Evolutionary conservation across 2,888 invertebrate genomes (phyloP).

Genomic region (Idaea dimidiata): DNA sequence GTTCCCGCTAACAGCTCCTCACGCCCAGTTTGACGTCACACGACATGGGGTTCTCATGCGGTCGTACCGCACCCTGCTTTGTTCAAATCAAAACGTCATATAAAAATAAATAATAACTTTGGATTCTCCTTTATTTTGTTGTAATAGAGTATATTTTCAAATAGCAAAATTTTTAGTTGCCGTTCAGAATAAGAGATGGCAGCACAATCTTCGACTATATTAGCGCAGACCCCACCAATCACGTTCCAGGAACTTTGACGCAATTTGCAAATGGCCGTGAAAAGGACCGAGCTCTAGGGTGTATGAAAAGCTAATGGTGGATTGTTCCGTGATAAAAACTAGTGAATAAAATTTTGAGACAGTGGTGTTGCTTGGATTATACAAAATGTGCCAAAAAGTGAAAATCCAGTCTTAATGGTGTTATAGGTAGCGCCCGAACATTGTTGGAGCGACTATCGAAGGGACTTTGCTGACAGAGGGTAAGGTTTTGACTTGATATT

Average conservation of each 20-base stretch:
- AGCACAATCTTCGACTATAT: slow-evolving; percentile 48
- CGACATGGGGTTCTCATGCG: slow-evolving; percentile 70
- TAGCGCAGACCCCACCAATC: slow-evolving; percentile 74
- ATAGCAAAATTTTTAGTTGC: slow-evolving; percentile 39
- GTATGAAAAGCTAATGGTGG: slow-evolving; percentile 75
- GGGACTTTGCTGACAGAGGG: slow-evolving; percentile 76
- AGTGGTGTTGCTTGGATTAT: slow-evolving; percentile 69
- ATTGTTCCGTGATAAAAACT: slow-evolving; percentile 70
- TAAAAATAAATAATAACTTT: slow-evolving; percentile 20
- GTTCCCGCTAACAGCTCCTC: slow-evolving; percentile 56
- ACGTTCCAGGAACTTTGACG: slow-evolving; percentile 74
- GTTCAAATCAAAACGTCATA: slow-evolving; percentile 43
- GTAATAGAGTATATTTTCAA: slow-evolving; percentile 34
- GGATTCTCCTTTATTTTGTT: slow-evolving; percentile 12
- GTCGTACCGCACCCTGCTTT: slow-evolving; percentile 75
- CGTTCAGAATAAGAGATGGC: slow-evolving; percentile 49
- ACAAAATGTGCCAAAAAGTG: slow-evolving; percentile 80
- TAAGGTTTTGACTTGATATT: slow-evolving; percentile 65
- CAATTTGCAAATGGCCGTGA: slow-evolving; percentile 82
- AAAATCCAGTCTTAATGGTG: slow-evolving; percentile 78
- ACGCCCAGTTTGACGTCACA: slow-evolving; percentile 82
- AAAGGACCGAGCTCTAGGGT: slow-evolving; percentile 76
- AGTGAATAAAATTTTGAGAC: slow-evolving; percentile 61
- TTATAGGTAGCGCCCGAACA: slow-evolving; percentile 68
- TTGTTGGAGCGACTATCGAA: slow-evolving; percentile 72